Conservation (phyloP, 2,113 vertebrate genomes). For the Oreotrochilus melanogaster region DNA sequence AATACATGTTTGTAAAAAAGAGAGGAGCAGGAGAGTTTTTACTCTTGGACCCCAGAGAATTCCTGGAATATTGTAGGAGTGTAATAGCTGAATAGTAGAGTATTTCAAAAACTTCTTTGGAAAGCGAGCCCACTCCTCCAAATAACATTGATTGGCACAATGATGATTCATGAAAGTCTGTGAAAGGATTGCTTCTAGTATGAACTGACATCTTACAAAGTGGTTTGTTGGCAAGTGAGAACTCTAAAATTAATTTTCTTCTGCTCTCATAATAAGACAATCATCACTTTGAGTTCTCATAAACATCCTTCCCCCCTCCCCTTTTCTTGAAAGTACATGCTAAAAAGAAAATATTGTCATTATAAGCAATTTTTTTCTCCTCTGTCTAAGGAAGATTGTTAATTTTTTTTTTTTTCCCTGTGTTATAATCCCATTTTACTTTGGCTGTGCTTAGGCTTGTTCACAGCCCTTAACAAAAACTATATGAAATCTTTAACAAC, state of each 20-base stretch:
- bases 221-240: slow-evolving; percentile 47
- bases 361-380: slow-evolving; percentile 58
- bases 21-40: slow-evolving; percentile 9
- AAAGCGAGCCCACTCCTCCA: slow-evolving; percentile 16
- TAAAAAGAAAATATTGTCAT: slow-evolving; percentile 35
- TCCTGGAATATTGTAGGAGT: slow-evolving; percentile 26
- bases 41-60: slow-evolving; percentile 21
- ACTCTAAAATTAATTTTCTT: slow-evolving; percentile 37
- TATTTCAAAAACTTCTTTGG: slow-evolving; percentile 70
- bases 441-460: not conserved
- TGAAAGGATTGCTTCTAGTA: not conserved
- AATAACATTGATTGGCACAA: slow-evolving; percentile 43
- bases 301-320: not conserved
- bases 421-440: slow-evolving; percentile 18
- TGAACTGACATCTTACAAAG: slow-evolving; percentile 29
- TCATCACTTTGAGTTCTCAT: slow-evolving; percentile 60
- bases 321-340: slow-evolving; percentile 6
- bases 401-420: slow-evolving; percentile 7
- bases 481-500: not conserved
- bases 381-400: slow-evolving; percentile 27
- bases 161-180: slow-evolving; percentile 25
- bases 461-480: not conserved
- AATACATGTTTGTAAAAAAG: slow-evolving; percentile 15
- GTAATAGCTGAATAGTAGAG: slow-evolving; percentile 53
- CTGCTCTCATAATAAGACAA: not conserved